These are phyloP conservation scores for Mythimna loreyi DNA, from an alignment of 2,888 invertebrate genomes.

Conservation along the genomic window DNA sequence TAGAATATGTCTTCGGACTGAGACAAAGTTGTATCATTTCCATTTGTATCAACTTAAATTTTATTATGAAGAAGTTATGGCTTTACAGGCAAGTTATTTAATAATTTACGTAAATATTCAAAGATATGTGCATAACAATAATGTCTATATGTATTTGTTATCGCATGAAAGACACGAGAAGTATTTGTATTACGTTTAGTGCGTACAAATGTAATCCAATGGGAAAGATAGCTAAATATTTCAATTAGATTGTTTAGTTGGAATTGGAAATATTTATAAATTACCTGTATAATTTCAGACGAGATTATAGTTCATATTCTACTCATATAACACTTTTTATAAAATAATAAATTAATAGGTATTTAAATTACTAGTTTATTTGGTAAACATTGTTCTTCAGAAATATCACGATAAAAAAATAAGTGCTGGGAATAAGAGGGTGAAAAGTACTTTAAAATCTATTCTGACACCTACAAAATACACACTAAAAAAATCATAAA, in stretches of 20 bases:
- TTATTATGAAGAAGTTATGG: conserved; percentile 81
- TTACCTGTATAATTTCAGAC: neutral
- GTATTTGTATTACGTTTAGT: neutral
- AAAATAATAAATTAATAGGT: no score
- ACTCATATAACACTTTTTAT: neutral
- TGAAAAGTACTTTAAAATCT: no score
- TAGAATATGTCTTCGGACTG: conserved; percentile 78
- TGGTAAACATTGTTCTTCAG: no score
- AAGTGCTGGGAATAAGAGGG: no score
- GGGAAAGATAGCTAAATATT: neutral
- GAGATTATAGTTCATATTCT: neutral
- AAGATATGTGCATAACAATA: neutral
- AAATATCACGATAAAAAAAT: no score
- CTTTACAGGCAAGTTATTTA: conserved; percentile 70
- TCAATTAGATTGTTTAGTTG: neutral
- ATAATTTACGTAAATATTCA: neutral
- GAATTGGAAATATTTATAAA: no score
- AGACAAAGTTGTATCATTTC: conserved; percentile 74
- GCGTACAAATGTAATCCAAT: neutral
- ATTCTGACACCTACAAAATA: no score
- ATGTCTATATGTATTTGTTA: neutral
- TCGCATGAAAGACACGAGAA: neutral
- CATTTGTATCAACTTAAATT: conserved; percentile 75
- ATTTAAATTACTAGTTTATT: no score
- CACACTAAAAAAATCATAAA: no score